Conservation (phyloP, 2,888 invertebrate genomes). For the Corythucha ciliata region DNA sequence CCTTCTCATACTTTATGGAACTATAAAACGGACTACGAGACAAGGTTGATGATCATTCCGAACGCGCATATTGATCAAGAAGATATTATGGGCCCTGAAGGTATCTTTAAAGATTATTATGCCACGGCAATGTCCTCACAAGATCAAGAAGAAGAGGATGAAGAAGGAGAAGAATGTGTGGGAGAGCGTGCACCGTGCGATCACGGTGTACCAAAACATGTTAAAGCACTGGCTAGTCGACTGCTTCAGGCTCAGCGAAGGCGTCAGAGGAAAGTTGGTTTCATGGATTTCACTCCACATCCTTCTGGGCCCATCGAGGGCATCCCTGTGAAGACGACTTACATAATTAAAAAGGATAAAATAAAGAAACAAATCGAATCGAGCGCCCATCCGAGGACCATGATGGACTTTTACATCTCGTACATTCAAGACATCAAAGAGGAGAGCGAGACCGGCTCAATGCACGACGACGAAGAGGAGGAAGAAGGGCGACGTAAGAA, state of each 20-base stretch:
- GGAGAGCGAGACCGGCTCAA: constrained; percentile 13
- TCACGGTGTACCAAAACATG: too few species aligned
- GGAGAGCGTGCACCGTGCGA: too few species aligned
- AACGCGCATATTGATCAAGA: background rate
- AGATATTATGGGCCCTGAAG: constrained; percentile 20
- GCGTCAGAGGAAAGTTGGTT: background rate
- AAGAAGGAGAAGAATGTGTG: background rate
- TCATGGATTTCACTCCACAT: constrained; percentile 21
- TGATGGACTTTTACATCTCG: background rate
- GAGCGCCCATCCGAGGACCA: background rate
- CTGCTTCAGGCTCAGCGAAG: constrained; percentile 18
- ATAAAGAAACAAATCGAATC: background rate
- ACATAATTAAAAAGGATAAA: background rate
- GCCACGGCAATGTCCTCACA: too few species aligned
- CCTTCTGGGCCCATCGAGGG: constrained; percentile 7
- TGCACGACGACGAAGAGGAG: constrained; percentile 15
- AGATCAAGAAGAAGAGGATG: background rate
- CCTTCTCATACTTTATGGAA: too few species aligned
- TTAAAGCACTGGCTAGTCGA: too few species aligned
- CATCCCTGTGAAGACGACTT: constrained; percentile 5
- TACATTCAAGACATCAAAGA: constrained; percentile 15
- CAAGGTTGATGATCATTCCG: constrained; percentile 16
- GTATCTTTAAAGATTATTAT: constrained; percentile 22
- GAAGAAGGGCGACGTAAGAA: too few species aligned
- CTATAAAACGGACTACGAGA: constrained; percentile 10